Evolutionary conservation across 2,888 invertebrate genomes (phyloP).

Genomic region (Myathropa florea): DNA sequence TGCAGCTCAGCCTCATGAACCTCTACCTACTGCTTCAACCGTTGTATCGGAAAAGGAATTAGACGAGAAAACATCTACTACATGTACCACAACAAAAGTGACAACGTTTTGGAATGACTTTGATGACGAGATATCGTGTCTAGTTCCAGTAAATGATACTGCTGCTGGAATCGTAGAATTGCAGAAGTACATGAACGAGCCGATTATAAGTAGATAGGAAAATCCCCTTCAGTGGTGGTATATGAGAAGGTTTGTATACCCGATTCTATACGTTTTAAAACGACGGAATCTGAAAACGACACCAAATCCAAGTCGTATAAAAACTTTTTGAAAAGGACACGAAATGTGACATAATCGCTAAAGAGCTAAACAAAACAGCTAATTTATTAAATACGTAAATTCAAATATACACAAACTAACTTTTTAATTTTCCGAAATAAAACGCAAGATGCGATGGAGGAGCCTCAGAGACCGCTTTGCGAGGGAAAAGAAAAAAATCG

Average conservation of each 20-base stretch:
- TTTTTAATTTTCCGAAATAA: no score
- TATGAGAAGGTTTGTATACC: neutral
- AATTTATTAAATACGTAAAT: no score
- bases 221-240: slow-evolving; percentile 18
- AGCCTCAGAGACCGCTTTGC: no score
- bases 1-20: neutral
- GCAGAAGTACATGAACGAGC: slow-evolving; percentile 10
- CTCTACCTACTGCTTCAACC: neutral
- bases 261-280: neutral
- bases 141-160: neutral
- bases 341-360: no score
- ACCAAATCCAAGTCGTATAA: no score
- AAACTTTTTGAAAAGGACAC: no score
- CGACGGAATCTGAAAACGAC: slow-evolving; percentile 1
- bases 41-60: neutral
- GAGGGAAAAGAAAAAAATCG: no score
- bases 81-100: no score
- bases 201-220: neutral
- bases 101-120: slow-evolving; percentile 7
- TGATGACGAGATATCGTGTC: neutral
- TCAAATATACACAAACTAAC: no score
- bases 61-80: no score
- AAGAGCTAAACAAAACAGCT: no score
- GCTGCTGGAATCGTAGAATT: slow-evolving; percentile 25
- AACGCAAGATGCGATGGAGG: no score